Evolutionary conservation across 37 sponge, comb jelly and placozoan species (phyloP), one percentile per base, ranked within the genome.

Genomic region (Eunapius fragilis): DNA sequence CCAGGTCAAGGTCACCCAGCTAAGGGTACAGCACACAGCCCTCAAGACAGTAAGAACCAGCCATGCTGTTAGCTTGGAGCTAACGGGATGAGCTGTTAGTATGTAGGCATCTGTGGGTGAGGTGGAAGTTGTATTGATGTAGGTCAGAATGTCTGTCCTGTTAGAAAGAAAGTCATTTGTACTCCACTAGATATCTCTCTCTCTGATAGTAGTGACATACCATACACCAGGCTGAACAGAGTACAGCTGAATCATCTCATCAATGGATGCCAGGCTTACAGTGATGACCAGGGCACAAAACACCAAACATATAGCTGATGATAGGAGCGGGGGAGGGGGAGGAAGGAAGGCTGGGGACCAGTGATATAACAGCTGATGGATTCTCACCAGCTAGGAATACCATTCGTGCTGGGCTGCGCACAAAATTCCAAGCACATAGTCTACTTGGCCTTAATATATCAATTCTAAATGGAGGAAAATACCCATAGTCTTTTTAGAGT

Each of bases 1-100:
- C 86, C 89, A 89, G 67, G 82, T 70, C 24, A 78, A 14, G 32
- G 82, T n/a, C 45, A 88, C 11, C 89, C 89, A 89, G 37, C 89
- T 79, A 25, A 82, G 19, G 37, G 41, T 27, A 36, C 86, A 89
- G 82, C 86, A 82, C 2, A 86, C 34, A 22, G 93, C 82, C 47
- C 93, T 80, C 33, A 89, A 70, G 3, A 79, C 74, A 22, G 73
- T 37, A 68, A 92, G 58, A 22, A 74, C 78, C 45, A 84, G 75
- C 89, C 86, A 92, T 37, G 74, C 24, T 17, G 73, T 68, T 5
- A 88, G 34, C 78, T 31, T 49, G 30, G 30, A 23, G 76, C 82
- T 86, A 32, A 74, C 36, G 37, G 83, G 76, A 82, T 85, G 82
- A 26, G 87, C 82, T 58, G 80, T 28, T 5, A 77, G 45, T 32